These are phyloP conservation scores for Drosophila cyrtoloma DNA, from an alignment of 2,888 invertebrate genomes.

Conservation along the genomic window DNA sequence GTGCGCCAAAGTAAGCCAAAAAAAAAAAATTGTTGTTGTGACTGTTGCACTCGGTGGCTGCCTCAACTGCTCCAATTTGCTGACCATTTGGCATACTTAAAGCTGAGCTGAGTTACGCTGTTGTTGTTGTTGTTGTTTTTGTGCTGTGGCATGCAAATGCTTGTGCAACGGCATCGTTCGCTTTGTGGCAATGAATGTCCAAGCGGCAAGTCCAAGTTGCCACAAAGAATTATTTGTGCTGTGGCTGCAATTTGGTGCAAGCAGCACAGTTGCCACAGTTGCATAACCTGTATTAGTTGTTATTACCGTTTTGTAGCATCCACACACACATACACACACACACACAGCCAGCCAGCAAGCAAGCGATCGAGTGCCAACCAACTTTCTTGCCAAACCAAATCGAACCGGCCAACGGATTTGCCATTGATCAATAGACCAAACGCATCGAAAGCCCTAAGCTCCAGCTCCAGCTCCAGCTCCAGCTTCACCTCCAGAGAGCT, in stretches of 20 bases:
- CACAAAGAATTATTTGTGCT: constrained; percentile 50
- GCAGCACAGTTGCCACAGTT: constrained; percentile 60
- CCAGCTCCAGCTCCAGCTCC: constrained; percentile 1
- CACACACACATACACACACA: not conserved
- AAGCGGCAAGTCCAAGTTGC: constrained; percentile 24
- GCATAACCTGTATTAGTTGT: constrained; percentile 79
- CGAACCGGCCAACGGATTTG: constrained; percentile 30
- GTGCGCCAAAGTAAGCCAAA: constrained; percentile 44
- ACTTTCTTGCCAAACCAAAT: constrained; percentile 42
- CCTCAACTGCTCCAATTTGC: constrained; percentile 64
- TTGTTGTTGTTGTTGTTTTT: constrained; percentile 2
- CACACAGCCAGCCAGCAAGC: constrained; percentile 11
- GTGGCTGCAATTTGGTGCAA: constrained; percentile 57
- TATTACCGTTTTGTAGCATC: constrained; percentile 72
- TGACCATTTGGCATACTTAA: constrained; percentile 76
- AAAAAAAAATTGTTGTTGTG: constrained; percentile 18
- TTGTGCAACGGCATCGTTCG: constrained; percentile 58
- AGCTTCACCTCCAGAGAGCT: constrained; percentile 22
- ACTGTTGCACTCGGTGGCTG: constrained; percentile 13
- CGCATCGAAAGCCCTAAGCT: constrained; percentile 56
- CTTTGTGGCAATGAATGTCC: constrained; percentile 49
- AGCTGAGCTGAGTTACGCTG: constrained; percentile 7
- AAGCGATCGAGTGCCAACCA: constrained; percentile 18
- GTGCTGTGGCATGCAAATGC: constrained; percentile 69
- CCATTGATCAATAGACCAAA: constrained; percentile 58